Evolutionary conservation across 1,140 invertebrate genomes (phyloP), one percentile per base, ranked within the genome.

Genomic region (Planococcus citri): DNA sequence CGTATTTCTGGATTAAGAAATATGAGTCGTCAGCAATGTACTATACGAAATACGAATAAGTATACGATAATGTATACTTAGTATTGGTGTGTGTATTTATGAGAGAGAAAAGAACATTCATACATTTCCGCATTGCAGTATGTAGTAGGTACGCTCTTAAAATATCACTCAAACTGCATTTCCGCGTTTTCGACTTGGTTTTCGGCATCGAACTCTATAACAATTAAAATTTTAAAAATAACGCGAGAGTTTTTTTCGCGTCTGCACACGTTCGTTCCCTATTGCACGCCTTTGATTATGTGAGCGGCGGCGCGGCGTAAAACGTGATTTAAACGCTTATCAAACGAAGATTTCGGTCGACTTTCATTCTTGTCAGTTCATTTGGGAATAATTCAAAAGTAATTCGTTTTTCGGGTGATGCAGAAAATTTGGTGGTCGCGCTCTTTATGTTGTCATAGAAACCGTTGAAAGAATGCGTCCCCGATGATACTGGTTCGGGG

Each of bases 361-460:
- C 41, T 51, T 51, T 51, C 41, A 51, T 51, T 51, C 41, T 51
- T 51, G 41, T 20, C 41, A 20, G 41, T 25, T 24, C 60, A 64
- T 64, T 64, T 64, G 60, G 60, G 60, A 64, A 64, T 64, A 64
- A 64, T 64, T 64, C 60, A 27, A 64, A 64, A 64, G 60, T 64
- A 64, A 64, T 64, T 64, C 60, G 60, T 64, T 64, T 64, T 25
- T 64, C 60, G 60, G 60, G 60, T 25, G 60, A 64, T 64, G 24
- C 22, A 24, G 60, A 64, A 64, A 64, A 64, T 64, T 64, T 25
- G 60, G 60, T 25, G 60, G 60, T 64, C 60, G 60, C 20, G 60
- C 21, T 22, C 60, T 64, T 64, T 64, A 64, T 64, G 60, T 64
- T 64, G 60, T 64, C 60, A 64, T 64, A 64, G 60, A 64, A 64